phyloP scores from a whole-genome alignment of 1,140 invertebrate species.

The Papilio machaon region DNA sequence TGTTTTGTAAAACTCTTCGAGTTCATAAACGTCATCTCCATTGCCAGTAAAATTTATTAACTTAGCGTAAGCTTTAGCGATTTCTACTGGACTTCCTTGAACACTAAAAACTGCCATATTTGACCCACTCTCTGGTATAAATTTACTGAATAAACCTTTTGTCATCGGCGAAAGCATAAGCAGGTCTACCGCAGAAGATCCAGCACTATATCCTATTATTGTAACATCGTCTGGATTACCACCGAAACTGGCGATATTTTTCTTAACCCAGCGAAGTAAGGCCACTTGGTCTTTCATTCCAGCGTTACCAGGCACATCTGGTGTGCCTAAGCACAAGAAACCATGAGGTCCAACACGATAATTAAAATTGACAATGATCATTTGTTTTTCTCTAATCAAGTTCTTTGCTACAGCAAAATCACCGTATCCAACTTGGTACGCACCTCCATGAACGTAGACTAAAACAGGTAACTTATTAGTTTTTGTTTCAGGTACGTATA shows the following conservation, averaged over 20 bases:
- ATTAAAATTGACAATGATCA: constrained; percentile 56
- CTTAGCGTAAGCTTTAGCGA: too few species aligned
- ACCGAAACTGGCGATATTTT: too few species aligned
- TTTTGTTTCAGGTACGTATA: constrained; percentile 55
- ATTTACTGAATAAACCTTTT: constrained; percentile 60
- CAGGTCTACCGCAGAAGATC: constrained; percentile 53
- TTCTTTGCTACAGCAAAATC: constrained; percentile 41
- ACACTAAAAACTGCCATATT: too few species aligned
- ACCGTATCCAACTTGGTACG: constrained; percentile 47
- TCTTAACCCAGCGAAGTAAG: constrained; percentile 40
- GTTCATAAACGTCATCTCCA: too few species aligned
- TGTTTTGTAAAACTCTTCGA: too few species aligned
- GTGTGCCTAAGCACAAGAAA: constrained; percentile 50
- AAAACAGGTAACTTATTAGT: constrained; percentile 54
- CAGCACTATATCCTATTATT: constrained; percentile 59
- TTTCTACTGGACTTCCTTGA: too few species aligned
- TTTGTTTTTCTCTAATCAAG: constrained; percentile 46
- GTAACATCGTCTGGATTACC: constrained; percentile 35
- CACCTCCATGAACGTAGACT: constrained; percentile 42
- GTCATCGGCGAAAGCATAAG: constrained; percentile 57
- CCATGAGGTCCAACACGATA: constrained; percentile 47
- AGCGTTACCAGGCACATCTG: constrained; percentile 58
- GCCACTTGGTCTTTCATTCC: constrained; percentile 64
- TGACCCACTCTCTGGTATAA: constrained; percentile 62
- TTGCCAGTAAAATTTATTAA: too few species aligned